phyloP scores from a whole-genome alignment of 2,888 invertebrate genomes.

The Dynastes maya region DNA sequence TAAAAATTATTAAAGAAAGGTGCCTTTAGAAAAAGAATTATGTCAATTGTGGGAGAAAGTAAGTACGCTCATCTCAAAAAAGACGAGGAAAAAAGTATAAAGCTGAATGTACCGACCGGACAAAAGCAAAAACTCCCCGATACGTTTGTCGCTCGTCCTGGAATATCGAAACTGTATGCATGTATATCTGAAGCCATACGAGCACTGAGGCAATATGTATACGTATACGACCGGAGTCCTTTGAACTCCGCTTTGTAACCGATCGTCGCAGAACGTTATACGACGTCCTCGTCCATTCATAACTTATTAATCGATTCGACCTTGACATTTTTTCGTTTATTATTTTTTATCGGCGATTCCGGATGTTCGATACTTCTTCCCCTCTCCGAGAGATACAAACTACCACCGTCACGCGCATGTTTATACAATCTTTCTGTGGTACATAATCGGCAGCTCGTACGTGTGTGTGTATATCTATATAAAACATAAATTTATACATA shows the following conservation, averaged over 20 bases:
- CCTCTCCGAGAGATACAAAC: not conserved
- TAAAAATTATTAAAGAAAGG: too few relatives aligned
- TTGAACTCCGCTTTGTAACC: slow-evolving; percentile 39
- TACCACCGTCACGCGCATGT: slow-evolving; percentile 39
- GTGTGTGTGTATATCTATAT: not conserved
- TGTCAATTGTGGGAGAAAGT: too few relatives aligned
- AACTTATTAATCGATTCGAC: slow-evolving; percentile 69
- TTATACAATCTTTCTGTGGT: slow-evolving; percentile 8
- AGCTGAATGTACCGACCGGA: not conserved
- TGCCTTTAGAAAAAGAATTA: too few relatives aligned
- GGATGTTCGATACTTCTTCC: slow-evolving; percentile 51
- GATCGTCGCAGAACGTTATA: slow-evolving; percentile 36
- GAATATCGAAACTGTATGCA: not conserved
- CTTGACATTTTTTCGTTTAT: slow-evolving; percentile 68
- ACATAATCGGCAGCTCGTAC: slow-evolving; percentile 6
- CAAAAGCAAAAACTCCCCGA: not conserved
- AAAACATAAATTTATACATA: slow-evolving; percentile 38
- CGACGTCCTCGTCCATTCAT: slow-evolving; percentile 64
- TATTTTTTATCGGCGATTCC: slow-evolving; percentile 44
- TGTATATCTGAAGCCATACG: slow-evolving; percentile 5
- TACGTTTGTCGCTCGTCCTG: not conserved
- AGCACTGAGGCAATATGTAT: slow-evolving; percentile 19
- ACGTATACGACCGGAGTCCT: slow-evolving; percentile 32
- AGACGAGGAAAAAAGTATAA: not conserved
- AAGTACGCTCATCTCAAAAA: too few relatives aligned